Conservation (phyloP, 2,797 vertebrate genomes). For the Neosalanx taihuensis region DNA sequence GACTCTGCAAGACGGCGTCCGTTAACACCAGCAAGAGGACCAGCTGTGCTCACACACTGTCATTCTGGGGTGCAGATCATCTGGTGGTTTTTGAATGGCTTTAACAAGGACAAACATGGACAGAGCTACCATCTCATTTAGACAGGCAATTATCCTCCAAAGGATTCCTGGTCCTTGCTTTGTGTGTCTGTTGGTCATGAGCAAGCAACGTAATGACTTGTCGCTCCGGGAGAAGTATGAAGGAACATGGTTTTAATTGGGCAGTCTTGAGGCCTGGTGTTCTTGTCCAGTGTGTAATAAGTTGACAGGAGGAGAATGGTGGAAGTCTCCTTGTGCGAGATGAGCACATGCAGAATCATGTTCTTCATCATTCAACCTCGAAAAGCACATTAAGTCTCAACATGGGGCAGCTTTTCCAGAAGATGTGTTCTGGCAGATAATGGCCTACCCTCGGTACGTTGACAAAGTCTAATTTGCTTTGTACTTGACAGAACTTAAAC, state of each 20-base stretch:
- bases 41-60: background rate
- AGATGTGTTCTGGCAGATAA: background rate
- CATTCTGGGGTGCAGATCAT: background rate
- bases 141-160: constrained; percentile 20
- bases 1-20: no score
- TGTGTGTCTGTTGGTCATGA: constrained; percentile 7
- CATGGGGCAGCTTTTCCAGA: background rate
- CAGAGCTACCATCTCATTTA: background rate
- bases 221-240: constrained; percentile 5
- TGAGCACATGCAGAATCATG: background rate
- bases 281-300: background rate
- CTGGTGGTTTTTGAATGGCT: constrained; percentile 5
- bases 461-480: no score
- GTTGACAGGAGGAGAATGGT: constrained; percentile 9
- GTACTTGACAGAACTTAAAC: background rate
- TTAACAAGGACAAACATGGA: background rate
- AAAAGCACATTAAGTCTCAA: background rate
- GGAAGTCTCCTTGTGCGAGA: background rate
- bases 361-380: background rate
- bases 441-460: background rate
- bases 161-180: constrained; percentile 6
- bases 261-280: constrained; percentile 7
- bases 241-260: constrained; percentile 13
- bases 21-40: background rate
- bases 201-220: constrained; percentile 19